phyloP scores from a whole-genome alignment of 2,888 invertebrate genomes.

The Apodemia zela region DNA sequence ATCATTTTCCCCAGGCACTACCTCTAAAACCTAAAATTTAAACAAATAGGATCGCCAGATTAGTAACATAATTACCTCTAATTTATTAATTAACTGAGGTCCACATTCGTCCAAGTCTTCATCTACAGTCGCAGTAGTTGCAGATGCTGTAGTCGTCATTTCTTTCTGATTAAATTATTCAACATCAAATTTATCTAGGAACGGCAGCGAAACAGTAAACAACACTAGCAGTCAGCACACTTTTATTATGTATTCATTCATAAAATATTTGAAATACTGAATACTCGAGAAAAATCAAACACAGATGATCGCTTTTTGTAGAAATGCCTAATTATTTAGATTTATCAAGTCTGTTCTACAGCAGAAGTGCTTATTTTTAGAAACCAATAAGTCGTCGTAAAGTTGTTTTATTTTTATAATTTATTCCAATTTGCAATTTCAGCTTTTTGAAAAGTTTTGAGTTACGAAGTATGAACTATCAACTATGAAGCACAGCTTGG shows the following conservation, averaged over 20 bases:
- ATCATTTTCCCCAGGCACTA: too few relatives aligned
- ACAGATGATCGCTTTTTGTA: background rate
- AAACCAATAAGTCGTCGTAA: background rate
- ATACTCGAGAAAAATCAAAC: background rate
- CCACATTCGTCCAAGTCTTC: slow-evolving; percentile 85
- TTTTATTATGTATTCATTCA: background rate
- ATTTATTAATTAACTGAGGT: slow-evolving; percentile 84
- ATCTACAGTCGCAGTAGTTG: slow-evolving; percentile 70
- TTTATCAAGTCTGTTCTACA: background rate
- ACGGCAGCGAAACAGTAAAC: background rate
- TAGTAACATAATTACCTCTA: slow-evolving; percentile 80
- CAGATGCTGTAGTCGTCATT: slow-evolving; percentile 72
- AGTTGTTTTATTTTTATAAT: background rate
- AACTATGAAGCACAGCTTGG: too few relatives aligned
- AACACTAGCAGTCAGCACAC: background rate
- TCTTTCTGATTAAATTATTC: slow-evolving; percentile 20
- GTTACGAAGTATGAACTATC: too few relatives aligned
- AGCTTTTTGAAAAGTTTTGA: too few relatives aligned
- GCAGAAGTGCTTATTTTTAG: background rate
- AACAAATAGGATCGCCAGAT: background rate
- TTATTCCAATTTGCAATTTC: too few relatives aligned
- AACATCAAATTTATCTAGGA: background rate
- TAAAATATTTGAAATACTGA: background rate
- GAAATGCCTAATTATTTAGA: background rate
- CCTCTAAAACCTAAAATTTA: too few relatives aligned